phyloP scores from a whole-genome alignment of 2,797 vertebrate genomes.

The Muscicapa comitata region DNA sequence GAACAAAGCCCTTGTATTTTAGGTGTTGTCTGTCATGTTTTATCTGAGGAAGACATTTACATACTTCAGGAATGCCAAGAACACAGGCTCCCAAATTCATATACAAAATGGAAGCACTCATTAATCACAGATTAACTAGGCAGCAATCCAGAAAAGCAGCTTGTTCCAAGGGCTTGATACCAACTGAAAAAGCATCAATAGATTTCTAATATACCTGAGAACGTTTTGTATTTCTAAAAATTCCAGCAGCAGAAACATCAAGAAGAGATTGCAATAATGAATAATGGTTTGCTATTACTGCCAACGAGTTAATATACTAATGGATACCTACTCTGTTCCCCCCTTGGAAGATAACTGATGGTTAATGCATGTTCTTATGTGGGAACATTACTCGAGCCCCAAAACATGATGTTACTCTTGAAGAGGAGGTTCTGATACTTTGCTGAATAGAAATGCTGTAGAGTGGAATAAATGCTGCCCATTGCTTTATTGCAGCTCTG shows the following conservation, averaged over 20 bases:
- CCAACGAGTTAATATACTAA: neutral
- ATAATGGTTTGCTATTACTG: neutral
- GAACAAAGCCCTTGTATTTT: constrained; percentile 22
- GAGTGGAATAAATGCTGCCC: neutral
- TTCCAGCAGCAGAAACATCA: neutral
- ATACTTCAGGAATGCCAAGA: constrained; percentile 9
- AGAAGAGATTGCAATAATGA: neutral
- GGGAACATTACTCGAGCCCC: neutral
- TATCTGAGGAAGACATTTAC: constrained; percentile 30
- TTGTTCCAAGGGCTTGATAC: constrained; percentile 29
- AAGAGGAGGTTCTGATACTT: neutral
- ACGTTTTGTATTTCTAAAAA: neutral
- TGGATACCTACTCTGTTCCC: neutral
- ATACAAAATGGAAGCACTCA: constrained; percentile 21
- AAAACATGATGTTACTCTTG: neutral
- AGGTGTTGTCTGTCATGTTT: constrained; percentile 48
- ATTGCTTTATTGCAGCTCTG: neutral
- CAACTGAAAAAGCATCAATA: constrained; percentile 44
- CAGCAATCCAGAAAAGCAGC: neutral
- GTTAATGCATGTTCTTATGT: constrained; percentile 10
- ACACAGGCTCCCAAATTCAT: neutral
- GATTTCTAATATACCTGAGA: constrained; percentile 3
- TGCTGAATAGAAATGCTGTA: neutral
- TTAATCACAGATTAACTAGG: constrained; percentile 30
- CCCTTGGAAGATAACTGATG: neutral